phyloP scores from a whole-genome alignment of 2,888 invertebrate species.

The Neuroscelio doddi region DNA sequence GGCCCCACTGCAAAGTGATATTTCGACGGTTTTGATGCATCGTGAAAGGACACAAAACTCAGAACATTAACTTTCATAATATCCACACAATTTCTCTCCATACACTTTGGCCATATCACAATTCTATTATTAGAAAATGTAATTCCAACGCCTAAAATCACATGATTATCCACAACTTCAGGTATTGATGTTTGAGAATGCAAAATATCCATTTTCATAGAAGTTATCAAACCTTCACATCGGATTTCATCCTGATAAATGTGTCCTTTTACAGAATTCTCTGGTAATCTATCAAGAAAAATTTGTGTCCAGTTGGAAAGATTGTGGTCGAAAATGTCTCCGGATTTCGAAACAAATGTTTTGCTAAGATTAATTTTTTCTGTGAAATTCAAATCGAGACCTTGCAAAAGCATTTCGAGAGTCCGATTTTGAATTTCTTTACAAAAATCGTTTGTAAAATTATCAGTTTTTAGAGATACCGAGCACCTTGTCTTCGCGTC shows the following conservation, averaged over 20 bases:
- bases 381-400: conserved; percentile 60
- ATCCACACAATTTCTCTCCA: conserved; percentile 54
- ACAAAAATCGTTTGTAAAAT: conserved; percentile 64
- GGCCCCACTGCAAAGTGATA: conserved; percentile 76
- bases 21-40: conserved; percentile 73
- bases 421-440: conserved; percentile 63
- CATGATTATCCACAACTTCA: conserved; percentile 57
- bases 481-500: conserved; percentile 62
- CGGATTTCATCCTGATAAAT: conserved; percentile 53
- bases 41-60: conserved; percentile 69
- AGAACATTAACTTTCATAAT: conserved; percentile 52
- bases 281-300: conserved; percentile 65
- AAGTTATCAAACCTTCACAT: conserved; percentile 65
- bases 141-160: conserved; percentile 60
- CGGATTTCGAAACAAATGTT: conserved; percentile 72
- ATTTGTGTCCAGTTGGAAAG: conserved; percentile 74
- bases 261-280: conserved; percentile 54
- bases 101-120: conserved; percentile 61
- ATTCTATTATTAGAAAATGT: conserved; percentile 59
- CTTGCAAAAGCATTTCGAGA: conserved; percentile 54
- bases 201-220: conserved; percentile 61
- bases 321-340: conserved; percentile 71
- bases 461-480: conserved; percentile 51
- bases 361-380: conserved; percentile 53
- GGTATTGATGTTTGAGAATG: conserved; percentile 60